These are phyloP conservation scores for Mesoligia furuncula DNA, from an alignment of 2,888 invertebrate species.

Conservation along the genomic window DNA sequence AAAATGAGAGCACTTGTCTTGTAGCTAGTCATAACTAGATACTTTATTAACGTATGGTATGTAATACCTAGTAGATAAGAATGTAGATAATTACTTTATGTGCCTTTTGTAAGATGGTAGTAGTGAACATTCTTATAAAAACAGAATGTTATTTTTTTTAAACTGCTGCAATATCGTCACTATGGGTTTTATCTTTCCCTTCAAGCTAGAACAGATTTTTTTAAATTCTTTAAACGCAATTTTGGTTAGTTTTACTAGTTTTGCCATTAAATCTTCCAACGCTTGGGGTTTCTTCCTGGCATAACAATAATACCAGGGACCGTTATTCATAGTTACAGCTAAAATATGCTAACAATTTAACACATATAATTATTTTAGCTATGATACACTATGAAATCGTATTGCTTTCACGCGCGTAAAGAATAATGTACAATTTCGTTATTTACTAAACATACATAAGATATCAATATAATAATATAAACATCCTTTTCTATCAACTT, in stretches of 20 bases:
- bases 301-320: background rate
- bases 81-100: background rate
- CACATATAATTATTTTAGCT: slow-evolving; percentile 3
- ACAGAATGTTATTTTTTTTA: too few species aligned
- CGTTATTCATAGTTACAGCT: slow-evolving; percentile 3
- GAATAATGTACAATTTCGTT: slow-evolving; percentile 50
- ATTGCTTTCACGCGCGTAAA: slow-evolving; percentile 56
- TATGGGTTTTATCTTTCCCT: background rate
- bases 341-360: slow-evolving; percentile 6
- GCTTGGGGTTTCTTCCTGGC: background rate
- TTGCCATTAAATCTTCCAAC: background rate
- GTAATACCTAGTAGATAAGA: background rate
- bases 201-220: background rate
- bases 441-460: slow-evolving; percentile 14
- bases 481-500: slow-evolving; percentile 66
- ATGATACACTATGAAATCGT: slow-evolving; percentile 47
- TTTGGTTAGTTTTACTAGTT: background rate
- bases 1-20: background rate
- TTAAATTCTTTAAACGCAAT: background rate
- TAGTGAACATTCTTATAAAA: too few species aligned
- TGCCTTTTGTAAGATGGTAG: background rate
- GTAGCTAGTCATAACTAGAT: background rate
- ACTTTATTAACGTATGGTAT: background rate
- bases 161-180: too few species aligned
- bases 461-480: slow-evolving; percentile 23